Evolutionary conservation across 2,888 invertebrate genomes (phyloP).

Genomic region (Eumacrocentrus americanus): DNA sequence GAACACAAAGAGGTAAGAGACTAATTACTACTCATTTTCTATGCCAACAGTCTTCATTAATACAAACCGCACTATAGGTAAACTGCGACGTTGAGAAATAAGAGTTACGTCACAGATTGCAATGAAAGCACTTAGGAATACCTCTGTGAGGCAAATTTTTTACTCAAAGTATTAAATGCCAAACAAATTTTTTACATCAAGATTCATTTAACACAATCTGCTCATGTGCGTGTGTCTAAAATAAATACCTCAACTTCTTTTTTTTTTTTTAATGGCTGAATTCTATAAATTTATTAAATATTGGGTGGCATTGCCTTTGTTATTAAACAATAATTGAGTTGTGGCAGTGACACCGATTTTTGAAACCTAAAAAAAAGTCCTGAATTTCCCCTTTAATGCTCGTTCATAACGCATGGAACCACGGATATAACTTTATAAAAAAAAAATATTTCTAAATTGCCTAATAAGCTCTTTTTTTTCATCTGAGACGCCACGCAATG

Average conservation of each 20-base stretch:
- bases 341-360: too few relatives aligned
- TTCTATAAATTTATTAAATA: too few relatives aligned
- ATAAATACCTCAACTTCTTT: too few relatives aligned
- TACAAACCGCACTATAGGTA: slow-evolving; percentile 2
- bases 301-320: too few relatives aligned
- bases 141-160: background rate
- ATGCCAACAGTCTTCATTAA: background rate
- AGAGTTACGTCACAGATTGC: background rate
- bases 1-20: background rate
- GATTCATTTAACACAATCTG: too few relatives aligned
- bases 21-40: background rate
- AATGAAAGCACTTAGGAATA: background rate
- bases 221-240: too few relatives aligned
- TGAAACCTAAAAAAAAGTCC: too few relatives aligned
- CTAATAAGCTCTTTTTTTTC: slow-evolving; percentile 43
- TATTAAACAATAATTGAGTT: too few relatives aligned
- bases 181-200: too few relatives aligned
- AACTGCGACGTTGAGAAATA: background rate
- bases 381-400: too few relatives aligned
- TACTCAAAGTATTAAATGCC: slow-evolving; percentile 23
- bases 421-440: background rate
- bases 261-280: too few relatives aligned
- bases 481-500: slow-evolving; percentile 25
- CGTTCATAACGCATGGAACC: background rate
- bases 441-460: slow-evolving; percentile 31